Percentiles rank a stretch among this genome's conserved stretches.
Evolutionary conservation across 1,140 invertebrate species (phyloP).

Genomic region (Platorchestia sp.): DNA sequence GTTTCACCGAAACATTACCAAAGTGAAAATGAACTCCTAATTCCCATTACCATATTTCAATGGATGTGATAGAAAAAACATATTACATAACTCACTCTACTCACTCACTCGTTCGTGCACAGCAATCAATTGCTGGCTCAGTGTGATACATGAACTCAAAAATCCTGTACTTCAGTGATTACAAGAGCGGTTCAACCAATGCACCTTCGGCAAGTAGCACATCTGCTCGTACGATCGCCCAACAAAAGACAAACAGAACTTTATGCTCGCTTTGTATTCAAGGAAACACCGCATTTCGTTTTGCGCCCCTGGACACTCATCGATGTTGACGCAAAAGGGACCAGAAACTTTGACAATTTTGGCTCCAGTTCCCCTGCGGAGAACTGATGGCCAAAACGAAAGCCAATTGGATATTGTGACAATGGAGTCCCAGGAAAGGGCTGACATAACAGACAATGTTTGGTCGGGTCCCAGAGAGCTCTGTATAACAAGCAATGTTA

Average conservation of each 20-base stretch:
- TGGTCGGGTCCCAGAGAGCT: background rate
- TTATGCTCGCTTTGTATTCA: background rate
- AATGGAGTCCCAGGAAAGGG: background rate
- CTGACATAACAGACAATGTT: constrained; percentile 8
- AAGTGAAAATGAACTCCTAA: too few species aligned
- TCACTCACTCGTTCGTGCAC: too few species aligned
- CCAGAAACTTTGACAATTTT: background rate
- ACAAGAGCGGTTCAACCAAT: background rate
- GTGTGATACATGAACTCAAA: too few species aligned
- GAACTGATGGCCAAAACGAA: background rate
- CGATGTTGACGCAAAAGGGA: background rate
- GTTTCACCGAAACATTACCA: too few species aligned
- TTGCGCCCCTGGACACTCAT: background rate
- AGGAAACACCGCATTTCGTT: background rate
- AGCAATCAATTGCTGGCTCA: too few species aligned
- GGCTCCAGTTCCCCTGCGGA: background rate
- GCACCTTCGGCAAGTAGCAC: background rate
- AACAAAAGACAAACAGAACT: background rate
- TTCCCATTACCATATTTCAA: too few species aligned
- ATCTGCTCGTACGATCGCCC: background rate
- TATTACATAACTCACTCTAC: too few species aligned
- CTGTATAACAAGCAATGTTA: background rate
- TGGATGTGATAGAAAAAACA: too few species aligned
- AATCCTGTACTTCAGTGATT: too few species aligned
- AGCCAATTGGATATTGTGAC: background rate